phyloP scores from a whole-genome alignment of 2,797 vertebrate species.

The Pangasius krempfi region DNA sequence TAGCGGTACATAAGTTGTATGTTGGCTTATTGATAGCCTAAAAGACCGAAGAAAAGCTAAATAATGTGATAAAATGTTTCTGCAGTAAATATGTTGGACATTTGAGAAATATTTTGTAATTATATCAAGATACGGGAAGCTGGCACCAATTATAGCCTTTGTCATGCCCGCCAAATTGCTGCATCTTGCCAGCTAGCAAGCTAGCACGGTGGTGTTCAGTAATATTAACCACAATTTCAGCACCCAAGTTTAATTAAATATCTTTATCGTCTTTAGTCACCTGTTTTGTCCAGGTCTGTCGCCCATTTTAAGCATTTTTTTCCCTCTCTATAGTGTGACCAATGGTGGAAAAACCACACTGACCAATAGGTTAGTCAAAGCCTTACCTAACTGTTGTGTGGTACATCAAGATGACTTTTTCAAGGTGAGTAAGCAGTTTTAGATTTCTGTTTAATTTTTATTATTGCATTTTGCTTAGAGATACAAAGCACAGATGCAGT shows the following conservation, averaged over 20 bases:
- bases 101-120: neutral
- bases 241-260: neutral
- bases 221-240: neutral
- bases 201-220: neutral
- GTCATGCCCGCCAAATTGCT: constrained; percentile 41
- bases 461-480: neutral
- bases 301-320: neutral
- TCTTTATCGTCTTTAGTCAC: neutral
- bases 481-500: neutral
- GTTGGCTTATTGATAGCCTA: neutral
- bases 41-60: too few species aligned
- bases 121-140: neutral
- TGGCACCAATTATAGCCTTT: neutral
- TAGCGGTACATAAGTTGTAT: neutral
- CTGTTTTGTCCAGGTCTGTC: neutral
- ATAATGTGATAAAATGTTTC: neutral
- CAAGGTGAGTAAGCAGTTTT: constrained; percentile 79
- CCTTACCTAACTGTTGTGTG: constrained; percentile 91
- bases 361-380: constrained; percentile 81
- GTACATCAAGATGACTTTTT: constrained; percentile 96
- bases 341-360: constrained; percentile 96
- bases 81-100: neutral
- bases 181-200: neutral
- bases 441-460: neutral
- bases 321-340: constrained; percentile 78